Evolutionary conservation across 1,140 invertebrate genomes (phyloP).

Genomic region (Heliconius congener): DNA sequence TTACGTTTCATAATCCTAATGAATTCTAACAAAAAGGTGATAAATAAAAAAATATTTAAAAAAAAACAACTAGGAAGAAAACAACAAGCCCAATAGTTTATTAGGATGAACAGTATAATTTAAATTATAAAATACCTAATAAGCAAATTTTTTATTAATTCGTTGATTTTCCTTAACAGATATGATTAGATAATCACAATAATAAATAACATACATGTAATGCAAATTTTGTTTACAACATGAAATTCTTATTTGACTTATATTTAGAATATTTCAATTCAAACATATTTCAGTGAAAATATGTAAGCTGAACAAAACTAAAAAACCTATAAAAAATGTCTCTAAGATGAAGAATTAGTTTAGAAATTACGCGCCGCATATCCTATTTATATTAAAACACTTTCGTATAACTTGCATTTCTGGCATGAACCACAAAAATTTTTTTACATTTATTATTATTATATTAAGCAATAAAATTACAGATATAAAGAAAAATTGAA

Average conservation of each 20-base stretch:
- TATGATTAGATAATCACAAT: no score
- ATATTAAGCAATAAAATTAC: not conserved
- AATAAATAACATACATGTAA: no score
- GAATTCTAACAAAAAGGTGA: no score
- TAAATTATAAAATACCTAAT: no score
- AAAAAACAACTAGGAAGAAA: no score
- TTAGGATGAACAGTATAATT: no score
- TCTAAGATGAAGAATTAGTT: not conserved
- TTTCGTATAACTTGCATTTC: not conserved
- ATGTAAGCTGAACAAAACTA: not conserved
- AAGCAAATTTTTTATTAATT: no score
- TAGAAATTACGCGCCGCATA: conserved; percentile 17
- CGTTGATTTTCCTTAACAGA: no score
- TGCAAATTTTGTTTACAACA: not conserved
- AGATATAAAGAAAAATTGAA: conserved; percentile 12
- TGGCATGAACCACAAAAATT: not conserved
- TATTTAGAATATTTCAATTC: not conserved
- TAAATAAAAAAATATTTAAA: no score
- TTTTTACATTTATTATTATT: not conserved
- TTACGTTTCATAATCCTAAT: no score
- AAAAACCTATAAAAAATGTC: not conserved
- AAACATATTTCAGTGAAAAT: not conserved
- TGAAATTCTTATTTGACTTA: not conserved
- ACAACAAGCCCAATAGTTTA: no score
- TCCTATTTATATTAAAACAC: not conserved